These are phyloP conservation scores for Drosophila setosimentum DNA, from an alignment of 2,888 invertebrate species.

Conservation along the genomic window DNA sequence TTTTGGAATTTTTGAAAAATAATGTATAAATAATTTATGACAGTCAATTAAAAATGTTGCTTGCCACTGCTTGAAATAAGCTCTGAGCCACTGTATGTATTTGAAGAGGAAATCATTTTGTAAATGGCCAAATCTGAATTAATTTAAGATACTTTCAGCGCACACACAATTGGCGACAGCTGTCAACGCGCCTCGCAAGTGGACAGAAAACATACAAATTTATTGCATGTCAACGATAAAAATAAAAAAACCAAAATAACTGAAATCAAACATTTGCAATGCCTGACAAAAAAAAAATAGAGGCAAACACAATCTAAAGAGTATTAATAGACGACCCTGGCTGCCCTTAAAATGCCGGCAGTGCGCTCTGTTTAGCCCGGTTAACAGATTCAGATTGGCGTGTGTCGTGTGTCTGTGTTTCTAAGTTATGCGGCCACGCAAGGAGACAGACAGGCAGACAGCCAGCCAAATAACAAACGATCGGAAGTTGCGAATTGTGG, in stretches of 20 bases:
- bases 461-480: conserved; percentile 38
- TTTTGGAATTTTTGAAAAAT: no score
- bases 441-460: conserved; percentile 20
- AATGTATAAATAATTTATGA: no score
- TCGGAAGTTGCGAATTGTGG: conserved; percentile 62
- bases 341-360: conserved; percentile 77
- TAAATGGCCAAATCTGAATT: conserved; percentile 8
- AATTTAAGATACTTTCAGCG: conserved; percentile 38
- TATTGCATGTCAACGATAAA: conserved; percentile 58
- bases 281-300: conserved; percentile 15
- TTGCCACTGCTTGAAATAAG: no score
- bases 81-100: no score
- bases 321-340: conserved; percentile 78
- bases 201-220: conserved; percentile 66
- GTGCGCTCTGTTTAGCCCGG: conserved; percentile 64
- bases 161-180: conserved; percentile 59
- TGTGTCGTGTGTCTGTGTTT: conserved; percentile 23
- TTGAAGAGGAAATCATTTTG: conserved; percentile 23
- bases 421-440: conserved; percentile 47
- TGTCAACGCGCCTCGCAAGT: conserved; percentile 66
- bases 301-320: conserved; percentile 32
- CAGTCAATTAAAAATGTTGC: no score
- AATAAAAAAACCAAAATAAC: conserved; percentile 16
- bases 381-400: conserved; percentile 41
- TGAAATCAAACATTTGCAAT: conserved; percentile 16